Percentiles rank a stretch among this genome's conserved stretches.
These are phyloP conservation scores for Penaeus japonicus DNA, from an alignment of 1,140 invertebrate genomes.

Conservation along the genomic window DNA sequence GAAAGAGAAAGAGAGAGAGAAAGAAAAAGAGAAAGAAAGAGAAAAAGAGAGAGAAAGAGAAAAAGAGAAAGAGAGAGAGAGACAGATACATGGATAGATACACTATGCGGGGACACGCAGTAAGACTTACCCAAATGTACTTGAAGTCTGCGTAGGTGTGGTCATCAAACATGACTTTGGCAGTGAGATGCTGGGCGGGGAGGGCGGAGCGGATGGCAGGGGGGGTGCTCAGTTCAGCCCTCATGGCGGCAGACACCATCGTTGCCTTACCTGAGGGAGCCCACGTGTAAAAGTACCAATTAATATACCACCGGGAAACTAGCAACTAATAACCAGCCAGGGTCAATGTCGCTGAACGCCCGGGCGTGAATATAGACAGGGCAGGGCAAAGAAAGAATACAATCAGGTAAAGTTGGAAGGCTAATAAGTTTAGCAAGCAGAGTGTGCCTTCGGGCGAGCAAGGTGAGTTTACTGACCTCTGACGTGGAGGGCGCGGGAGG, in stretches of 20 bases:
- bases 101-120: too few relatives aligned
- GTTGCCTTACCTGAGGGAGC: slow-evolving; percentile 35
- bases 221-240: not conserved
- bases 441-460: not conserved
- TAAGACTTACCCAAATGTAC: slow-evolving; percentile 62
- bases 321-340: not conserved
- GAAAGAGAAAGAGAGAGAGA: too few relatives aligned
- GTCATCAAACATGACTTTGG: slow-evolving; percentile 66
- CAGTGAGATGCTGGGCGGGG: slow-evolving; percentile 56
- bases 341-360: too few relatives aligned
- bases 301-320: not conserved
- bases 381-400: not conserved
- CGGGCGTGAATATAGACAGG: too few relatives aligned
- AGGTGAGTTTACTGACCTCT: not conserved
- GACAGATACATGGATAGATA: too few relatives aligned
- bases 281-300: not conserved
- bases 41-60: not conserved
- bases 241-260: slow-evolving; percentile 22
- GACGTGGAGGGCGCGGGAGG: not conserved
- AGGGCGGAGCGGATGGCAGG: slow-evolving; percentile 56
- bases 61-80: too few relatives aligned
- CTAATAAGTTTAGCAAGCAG: not conserved
- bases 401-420: not conserved
- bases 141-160: slow-evolving; percentile 62
- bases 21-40: too few relatives aligned